Evolutionary conservation across 2,797 vertebrate genomes (phyloP), one percentile per base, ranked within the genome.

Genomic region (Denticeps clupeoides): DNA sequence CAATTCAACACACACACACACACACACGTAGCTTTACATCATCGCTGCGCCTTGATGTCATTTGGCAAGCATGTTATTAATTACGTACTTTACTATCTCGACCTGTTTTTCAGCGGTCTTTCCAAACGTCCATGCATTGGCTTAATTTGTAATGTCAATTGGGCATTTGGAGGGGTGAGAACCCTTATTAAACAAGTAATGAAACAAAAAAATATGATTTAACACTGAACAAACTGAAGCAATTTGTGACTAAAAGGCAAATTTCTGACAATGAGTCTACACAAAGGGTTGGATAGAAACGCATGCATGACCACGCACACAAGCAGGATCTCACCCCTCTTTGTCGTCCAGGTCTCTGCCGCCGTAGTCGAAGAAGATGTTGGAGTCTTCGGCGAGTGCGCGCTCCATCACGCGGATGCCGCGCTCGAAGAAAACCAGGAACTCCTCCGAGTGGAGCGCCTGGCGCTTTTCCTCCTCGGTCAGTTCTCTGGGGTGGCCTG

Each of bases 381-480:
- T 79, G 0, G 87, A 67, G 62, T 96, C 91, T 73, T 95, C 92
- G 1, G 92, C 91, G 64, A 97, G 77, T 0, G 93, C 92, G 72
- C 92, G 68, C 69, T 98, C 93, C 74, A 96, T 94, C 56, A 96
- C 90, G 11, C 92, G 81, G 62, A 95, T 91, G 58, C 90, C 94
- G 63, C 90, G 85, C 73, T 96, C 93, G 15, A 97, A 97, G 77
- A 97, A 98, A 63, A 90, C 91, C 71, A 95, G 84, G 62, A 97
- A 97, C 69, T 97, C 93, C 41, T 94, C 90, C 0, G 93, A 96
- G 77, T 97, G 91, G 38, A 96, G 79, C 59, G 91, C 87, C 82
- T 97, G 93, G 68, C 94, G 90, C 64, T 90, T 88, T 72, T 98
- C 91, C 79, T 97, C 92, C 67, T 96, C 91, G 0, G 91, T 97